Conservation (phyloP, 1,140 invertebrate species). For the Drosophila arizonae region DNA sequence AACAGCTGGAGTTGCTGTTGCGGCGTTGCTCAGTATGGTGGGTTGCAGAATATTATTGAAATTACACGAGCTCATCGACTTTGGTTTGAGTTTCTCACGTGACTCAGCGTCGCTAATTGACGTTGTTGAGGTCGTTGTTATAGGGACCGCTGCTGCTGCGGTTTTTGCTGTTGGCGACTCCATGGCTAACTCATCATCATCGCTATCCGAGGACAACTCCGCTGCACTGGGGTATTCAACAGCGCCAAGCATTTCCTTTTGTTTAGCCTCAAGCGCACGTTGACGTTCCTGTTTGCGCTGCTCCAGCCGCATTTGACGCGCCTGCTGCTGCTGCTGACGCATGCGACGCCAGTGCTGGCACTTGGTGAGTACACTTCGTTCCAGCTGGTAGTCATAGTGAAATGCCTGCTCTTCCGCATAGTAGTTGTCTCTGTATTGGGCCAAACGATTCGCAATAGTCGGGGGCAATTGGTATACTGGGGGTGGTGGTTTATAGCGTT, state of each 20-base stretch:
- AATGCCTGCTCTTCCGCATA: conserved; percentile 83
- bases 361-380: conserved; percentile 87
- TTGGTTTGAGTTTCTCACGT: conserved; percentile 56
- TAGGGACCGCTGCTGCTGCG: neutral
- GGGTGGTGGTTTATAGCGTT: conserved; percentile 91
- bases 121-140: conserved; percentile 8
- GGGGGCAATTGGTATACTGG: conserved; percentile 62
- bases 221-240: conserved; percentile 85
- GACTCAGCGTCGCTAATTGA: conserved; percentile 33
- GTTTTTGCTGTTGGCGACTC: conserved; percentile 13
- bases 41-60: conserved; percentile 76
- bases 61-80: conserved; percentile 84
- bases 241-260: conserved; percentile 85
- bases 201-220: conserved; percentile 71
- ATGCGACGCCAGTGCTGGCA: conserved; percentile 87
- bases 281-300: conserved; percentile 84
- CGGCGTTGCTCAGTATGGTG: conserved; percentile 57
- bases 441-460: conserved; percentile 86
- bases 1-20: conserved; percentile 25
- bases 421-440: conserved; percentile 86
- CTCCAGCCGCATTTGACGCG: conserved; percentile 85
- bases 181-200: conserved; percentile 40
- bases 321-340: conserved; percentile 85
- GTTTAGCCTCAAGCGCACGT: conserved; percentile 84
- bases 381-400: conserved; percentile 89